Percentiles rank a stretch among this genome's conserved stretches.
These are phyloP conservation scores for Mus minutoides DNA, from an alignment of 2,797 vertebrate species.

Conservation along the genomic window DNA sequence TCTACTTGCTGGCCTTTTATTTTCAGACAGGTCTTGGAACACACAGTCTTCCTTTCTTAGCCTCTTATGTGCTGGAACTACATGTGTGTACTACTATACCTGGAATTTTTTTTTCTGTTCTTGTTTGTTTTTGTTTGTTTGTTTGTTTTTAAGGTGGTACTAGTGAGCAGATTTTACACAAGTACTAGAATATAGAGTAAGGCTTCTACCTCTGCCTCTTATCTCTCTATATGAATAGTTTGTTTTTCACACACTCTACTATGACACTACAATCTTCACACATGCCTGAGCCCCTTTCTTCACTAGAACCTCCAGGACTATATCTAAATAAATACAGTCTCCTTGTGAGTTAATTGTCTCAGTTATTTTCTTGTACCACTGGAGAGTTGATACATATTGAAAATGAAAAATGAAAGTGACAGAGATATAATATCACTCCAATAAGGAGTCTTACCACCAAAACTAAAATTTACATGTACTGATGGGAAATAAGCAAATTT, in stretches of 20 bases:
- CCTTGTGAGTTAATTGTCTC: background rate
- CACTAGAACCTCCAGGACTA: background rate
- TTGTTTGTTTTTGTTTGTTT: background rate
- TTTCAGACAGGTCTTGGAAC: background rate
- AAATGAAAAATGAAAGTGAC: background rate
- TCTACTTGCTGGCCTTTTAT: background rate
- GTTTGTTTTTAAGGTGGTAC: background rate
- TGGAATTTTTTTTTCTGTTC: background rate
- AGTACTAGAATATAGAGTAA: background rate
- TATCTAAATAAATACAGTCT: background rate
- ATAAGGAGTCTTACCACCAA: background rate
- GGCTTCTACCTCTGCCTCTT: background rate
- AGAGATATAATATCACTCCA: background rate
- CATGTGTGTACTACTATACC: background rate
- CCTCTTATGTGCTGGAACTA: background rate
- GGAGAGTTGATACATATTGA: background rate
- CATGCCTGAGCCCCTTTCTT: background rate
- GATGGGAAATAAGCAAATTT: background rate
- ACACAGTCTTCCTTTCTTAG: background rate
- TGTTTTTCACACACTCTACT: background rate
- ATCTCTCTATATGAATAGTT: background rate
- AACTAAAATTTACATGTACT: background rate
- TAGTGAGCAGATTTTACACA: background rate
- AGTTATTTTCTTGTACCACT: background rate
- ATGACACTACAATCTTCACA: background rate